Evolutionary conservation across 2,113 vertebrate species (phyloP).

Genomic region (Pygoscelis antarcticus): DNA sequence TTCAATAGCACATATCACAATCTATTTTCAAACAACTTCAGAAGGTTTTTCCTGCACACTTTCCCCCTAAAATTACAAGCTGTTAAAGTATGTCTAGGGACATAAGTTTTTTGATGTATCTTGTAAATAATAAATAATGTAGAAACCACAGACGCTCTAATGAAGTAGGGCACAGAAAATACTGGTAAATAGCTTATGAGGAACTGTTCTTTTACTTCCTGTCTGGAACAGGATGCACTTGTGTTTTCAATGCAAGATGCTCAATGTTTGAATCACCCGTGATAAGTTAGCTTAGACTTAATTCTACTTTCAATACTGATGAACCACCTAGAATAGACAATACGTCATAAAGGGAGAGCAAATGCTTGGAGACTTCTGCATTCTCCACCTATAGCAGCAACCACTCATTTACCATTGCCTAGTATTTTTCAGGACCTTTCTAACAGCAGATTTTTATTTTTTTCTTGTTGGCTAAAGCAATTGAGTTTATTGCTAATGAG

Average conservation of each 20-base stretch:
- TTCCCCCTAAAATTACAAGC: background rate
- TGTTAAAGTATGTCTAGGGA: background rate
- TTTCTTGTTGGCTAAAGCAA: background rate
- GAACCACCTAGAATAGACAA: background rate
- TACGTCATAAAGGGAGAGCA: fast-evolving
- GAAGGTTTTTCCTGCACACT: background rate
- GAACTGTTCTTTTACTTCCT: background rate
- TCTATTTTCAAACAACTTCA: background rate
- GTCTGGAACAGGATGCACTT: background rate
- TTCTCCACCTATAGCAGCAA: background rate
- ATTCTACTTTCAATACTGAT: background rate
- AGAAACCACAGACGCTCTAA: background rate
- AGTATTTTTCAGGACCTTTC: background rate
- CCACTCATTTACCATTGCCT: background rate
- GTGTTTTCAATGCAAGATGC: background rate
- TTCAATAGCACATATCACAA: fast-evolving
- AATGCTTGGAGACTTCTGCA: background rate
- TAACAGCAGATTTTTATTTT: background rate
- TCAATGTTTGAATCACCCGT: background rate
- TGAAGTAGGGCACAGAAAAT: background rate
- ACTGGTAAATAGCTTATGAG: background rate
- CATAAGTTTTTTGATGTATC: background rate
- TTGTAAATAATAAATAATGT: background rate
- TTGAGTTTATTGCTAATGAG: background rate
- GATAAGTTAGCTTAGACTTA: background rate